A percentile compares a stretch with the other conserved stretches of the same genome.
Evolutionary conservation across 2,888 invertebrate species (phyloP).

Genomic region (Serripes groenlandicus): DNA sequence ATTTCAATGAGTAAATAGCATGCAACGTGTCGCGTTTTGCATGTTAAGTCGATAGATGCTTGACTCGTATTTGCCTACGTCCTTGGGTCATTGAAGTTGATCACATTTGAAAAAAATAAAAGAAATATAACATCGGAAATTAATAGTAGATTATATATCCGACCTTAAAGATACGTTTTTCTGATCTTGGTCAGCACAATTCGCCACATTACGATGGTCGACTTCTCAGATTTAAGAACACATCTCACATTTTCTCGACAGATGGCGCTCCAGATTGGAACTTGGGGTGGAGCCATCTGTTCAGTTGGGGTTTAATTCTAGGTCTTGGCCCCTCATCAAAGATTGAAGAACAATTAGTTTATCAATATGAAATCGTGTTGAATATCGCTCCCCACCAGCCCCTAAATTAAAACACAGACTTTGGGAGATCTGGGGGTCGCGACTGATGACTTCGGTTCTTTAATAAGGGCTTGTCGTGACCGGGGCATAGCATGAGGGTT

Average conservation of each 20-base stretch:
- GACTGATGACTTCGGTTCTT: conserved; percentile 23
- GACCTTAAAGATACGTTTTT: no score
- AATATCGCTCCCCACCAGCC: conserved; percentile 41
- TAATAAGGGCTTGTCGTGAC: conserved; percentile 16
- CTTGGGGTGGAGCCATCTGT: conserved; percentile 53
- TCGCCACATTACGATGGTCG: no score
- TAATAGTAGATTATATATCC: no score
- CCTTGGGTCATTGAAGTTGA: no score
- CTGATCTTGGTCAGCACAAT: no score
- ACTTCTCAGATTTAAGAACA: no score
- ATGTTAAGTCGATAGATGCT: no score
- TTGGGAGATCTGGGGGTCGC: conserved; percentile 29
- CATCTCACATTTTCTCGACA: conserved; percentile 40
- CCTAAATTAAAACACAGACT: conserved; percentile 44
- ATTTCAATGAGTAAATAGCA: no score
- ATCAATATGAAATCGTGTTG: conserved; percentile 66
- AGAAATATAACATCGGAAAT: no score
- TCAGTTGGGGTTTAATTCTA: conserved; percentile 60
- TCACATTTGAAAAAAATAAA: no score
- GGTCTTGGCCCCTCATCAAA: conserved; percentile 46
- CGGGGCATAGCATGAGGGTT: neutral
- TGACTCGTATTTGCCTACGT: no score
- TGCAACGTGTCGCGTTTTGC: no score
- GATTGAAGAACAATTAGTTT: conserved; percentile 57
- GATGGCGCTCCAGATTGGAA: conserved; percentile 54